Percentiles rank a stretch among this genome's conserved stretches.
These are phyloP conservation scores for Andrena trimmerana DNA, from an alignment of 2,888 invertebrate species.

Conservation along the genomic window DNA sequence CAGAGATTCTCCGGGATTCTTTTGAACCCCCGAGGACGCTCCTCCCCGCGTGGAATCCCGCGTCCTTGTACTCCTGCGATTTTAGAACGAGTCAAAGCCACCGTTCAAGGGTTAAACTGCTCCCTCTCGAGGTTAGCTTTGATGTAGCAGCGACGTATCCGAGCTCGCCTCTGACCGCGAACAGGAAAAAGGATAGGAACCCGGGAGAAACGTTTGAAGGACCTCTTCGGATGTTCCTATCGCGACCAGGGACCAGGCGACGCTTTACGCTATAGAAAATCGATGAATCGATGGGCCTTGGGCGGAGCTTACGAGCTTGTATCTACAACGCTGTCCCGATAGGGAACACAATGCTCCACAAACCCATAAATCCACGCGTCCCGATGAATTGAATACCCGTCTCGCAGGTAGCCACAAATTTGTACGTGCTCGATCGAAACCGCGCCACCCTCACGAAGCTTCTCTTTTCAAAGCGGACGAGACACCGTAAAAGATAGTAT, in stretches of 20 bases:
- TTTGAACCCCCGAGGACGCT: background rate
- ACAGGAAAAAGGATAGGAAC: background rate
- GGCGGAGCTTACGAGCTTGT: conserved; percentile 30
- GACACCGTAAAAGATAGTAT: too few relatives aligned
- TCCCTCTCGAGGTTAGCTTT: conserved; percentile 22
- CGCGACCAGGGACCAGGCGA: background rate
- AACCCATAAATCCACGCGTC: conserved; percentile 50
- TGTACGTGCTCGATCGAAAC: conserved; percentile 49
- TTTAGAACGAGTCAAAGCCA: conserved; percentile 32
- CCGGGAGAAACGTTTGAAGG: background rate
- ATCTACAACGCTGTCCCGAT: background rate
- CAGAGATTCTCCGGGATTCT: background rate
- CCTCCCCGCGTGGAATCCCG: background rate
- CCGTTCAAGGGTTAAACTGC: conserved; percentile 32
- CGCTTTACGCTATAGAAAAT: conserved; percentile 39
- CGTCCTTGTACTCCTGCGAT: conserved; percentile 5
- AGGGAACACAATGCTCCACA: conserved; percentile 37
- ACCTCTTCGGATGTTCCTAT: conserved; percentile 4
- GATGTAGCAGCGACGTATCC: background rate
- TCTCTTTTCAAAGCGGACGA: too few relatives aligned
- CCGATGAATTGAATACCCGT: conserved; percentile 52
- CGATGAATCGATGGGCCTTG: conserved; percentile 48
- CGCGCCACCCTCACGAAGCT: conserved; percentile 32
- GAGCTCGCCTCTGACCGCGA: background rate
- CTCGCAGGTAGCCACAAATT: conserved; percentile 71